Evolutionary conservation across 2,113 vertebrate genomes (phyloP).

Genomic region (Nipponia nippon): DNA sequence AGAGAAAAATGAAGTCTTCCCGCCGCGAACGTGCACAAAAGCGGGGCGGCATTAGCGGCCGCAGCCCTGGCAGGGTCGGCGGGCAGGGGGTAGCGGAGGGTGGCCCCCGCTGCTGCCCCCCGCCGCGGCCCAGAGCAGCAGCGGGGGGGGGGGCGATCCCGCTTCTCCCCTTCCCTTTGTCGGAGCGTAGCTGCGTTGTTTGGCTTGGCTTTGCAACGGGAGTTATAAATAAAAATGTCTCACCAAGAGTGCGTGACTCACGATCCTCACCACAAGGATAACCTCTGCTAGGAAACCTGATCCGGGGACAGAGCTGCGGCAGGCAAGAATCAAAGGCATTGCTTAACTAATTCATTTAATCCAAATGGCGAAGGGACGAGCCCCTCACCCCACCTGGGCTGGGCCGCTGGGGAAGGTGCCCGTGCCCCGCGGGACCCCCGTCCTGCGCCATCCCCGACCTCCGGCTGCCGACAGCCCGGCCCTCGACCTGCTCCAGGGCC

Average conservation of each 20-base stretch:
- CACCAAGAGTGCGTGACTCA: constrained; percentile 46
- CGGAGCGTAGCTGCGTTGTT: background rate
- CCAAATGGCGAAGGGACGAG: background rate
- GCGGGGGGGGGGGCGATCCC: rapidly evolving
- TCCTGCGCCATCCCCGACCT: background rate
- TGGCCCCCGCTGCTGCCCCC: background rate
- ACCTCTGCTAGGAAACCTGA: constrained; percentile 38
- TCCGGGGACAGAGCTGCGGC: background rate
- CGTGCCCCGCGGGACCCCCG: background rate
- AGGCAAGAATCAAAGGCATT: background rate
- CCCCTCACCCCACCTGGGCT: background rate
- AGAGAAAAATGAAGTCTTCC: constrained; percentile 39
- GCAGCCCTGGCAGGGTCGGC: background rate
- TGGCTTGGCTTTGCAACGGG: background rate
- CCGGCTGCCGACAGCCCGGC: background rate
- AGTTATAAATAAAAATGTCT: constrained; percentile 63
- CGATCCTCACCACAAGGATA: constrained; percentile 21
- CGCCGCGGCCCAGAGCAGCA: background rate
- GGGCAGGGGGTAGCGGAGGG: background rate
- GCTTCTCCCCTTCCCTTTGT: background rate
- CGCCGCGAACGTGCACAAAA: background rate
- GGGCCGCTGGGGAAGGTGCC: background rate
- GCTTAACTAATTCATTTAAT: background rate
- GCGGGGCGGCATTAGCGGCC: background rate
- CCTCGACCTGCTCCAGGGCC: background rate